These are phyloP conservation scores for Sciurus carolinensis DNA, from an alignment of 2,797 vertebrate species.

Conservation along the genomic window DNA sequence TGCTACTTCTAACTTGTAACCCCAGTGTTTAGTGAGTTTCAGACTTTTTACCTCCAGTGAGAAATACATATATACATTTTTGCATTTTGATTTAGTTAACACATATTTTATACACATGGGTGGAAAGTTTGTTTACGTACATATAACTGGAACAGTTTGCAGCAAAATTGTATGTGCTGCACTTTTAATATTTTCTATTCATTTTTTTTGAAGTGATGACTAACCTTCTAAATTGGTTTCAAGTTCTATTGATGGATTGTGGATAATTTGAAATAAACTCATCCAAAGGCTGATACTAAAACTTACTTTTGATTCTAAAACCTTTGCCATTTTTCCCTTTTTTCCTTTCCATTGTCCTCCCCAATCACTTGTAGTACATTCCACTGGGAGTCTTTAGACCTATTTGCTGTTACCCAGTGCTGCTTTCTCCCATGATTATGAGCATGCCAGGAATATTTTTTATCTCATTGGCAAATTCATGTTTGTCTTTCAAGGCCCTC, in stretches of 20 bases:
- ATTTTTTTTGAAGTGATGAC: background rate
- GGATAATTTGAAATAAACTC: background rate
- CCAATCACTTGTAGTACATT: background rate
- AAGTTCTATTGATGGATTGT: background rate
- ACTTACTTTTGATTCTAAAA: constrained; percentile 33
- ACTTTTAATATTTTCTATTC: background rate
- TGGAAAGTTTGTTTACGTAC: background rate
- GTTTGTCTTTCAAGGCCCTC: background rate
- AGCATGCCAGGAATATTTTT: background rate
- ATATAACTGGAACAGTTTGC: background rate
- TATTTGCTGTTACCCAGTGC: background rate
- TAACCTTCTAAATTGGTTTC: background rate
- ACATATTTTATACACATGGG: no score
- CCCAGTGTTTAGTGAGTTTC: background rate
- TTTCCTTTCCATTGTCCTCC: background rate
- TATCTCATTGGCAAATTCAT: background rate
- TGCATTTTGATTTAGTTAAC: background rate
- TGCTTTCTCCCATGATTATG: background rate
- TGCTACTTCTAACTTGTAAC: background rate
- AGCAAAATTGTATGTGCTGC: background rate
- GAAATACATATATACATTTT: background rate
- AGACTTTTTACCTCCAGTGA: background rate
- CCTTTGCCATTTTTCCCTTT: background rate
- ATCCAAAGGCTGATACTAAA: background rate
- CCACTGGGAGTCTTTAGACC: background rate